Conservation (phyloP, 1,140 invertebrate genomes). For the Trachymyrmex cornetzi region DNA sequence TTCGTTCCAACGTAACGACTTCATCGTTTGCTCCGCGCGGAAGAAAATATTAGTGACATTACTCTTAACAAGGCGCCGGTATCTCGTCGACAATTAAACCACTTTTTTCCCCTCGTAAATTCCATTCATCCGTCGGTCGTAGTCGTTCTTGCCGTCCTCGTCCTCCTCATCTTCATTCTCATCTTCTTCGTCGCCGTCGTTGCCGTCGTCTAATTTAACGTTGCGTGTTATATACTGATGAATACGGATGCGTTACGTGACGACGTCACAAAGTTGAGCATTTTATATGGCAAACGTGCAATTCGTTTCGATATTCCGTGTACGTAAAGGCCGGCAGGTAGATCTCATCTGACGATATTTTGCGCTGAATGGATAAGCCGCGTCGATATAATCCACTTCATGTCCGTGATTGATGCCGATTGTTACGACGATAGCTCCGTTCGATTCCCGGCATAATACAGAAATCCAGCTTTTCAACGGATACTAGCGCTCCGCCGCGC, state of each 20-base stretch:
- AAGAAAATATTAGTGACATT: slow-evolving; percentile 76
- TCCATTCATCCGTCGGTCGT: slow-evolving; percentile 59
- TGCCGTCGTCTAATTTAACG: slow-evolving; percentile 50
- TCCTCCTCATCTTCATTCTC: not conserved
- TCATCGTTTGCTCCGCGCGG: slow-evolving; percentile 68
- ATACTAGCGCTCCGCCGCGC: slow-evolving; percentile 13
- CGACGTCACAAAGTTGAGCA: slow-evolving; percentile 40
- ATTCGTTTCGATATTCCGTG: slow-evolving; percentile 43
- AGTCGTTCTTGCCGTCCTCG: not conserved
- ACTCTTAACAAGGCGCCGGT: slow-evolving; percentile 71
- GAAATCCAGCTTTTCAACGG: slow-evolving; percentile 60
- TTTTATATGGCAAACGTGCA: slow-evolving; percentile 60
- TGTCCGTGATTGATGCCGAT: slow-evolving; percentile 64
- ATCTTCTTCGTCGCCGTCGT: not conserved
- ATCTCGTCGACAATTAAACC: slow-evolving; percentile 69
- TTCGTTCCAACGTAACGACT: slow-evolving; percentile 74
- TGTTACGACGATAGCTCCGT: slow-evolving; percentile 59
- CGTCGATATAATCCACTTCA: slow-evolving; percentile 67
- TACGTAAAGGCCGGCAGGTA: slow-evolving; percentile 22
- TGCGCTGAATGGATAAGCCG: slow-evolving; percentile 55
- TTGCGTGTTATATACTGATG: slow-evolving; percentile 55
- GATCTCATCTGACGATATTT: slow-evolving; percentile 60
- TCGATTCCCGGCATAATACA: slow-evolving; percentile 60
- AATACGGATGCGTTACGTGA: slow-evolving; percentile 37
- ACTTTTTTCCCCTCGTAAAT: slow-evolving; percentile 60